Evolutionary conservation across 2,888 invertebrate genomes (phyloP).

Genomic region (Teinopalpus imperialis): DNA sequence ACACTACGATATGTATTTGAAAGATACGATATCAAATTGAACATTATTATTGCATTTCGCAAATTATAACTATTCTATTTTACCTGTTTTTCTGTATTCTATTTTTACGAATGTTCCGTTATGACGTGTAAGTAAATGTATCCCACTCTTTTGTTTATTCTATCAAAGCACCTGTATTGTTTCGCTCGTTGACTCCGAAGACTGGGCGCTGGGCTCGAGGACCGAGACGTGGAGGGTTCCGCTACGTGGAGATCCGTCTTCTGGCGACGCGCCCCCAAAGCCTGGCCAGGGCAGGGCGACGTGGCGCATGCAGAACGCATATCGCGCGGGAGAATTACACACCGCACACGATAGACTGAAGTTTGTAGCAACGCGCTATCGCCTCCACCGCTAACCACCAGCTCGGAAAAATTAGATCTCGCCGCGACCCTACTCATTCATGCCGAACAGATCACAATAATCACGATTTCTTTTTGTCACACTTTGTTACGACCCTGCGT

Average conservation of each 20-base stretch:
- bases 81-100: too few relatives aligned
- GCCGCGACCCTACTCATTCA: slow-evolving; percentile 76
- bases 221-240: slow-evolving; percentile 60
- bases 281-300: slow-evolving; percentile 35
- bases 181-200: slow-evolving; percentile 78
- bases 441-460: slow-evolving; percentile 67
- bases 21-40: slow-evolving; percentile 6
- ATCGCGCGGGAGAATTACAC: slow-evolving; percentile 69
- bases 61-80: not conserved
- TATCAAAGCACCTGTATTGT: slow-evolving; percentile 68
- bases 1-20: slow-evolving; percentile 42
- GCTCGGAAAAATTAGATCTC: slow-evolving; percentile 74
- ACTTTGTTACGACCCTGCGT: slow-evolving; percentile 60
- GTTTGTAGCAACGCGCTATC: slow-evolving; percentile 51
- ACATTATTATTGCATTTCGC: not conserved
- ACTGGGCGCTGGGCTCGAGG: slow-evolving; percentile 74
- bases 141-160: too few relatives aligned
- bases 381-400: slow-evolving; percentile 55
- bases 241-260: slow-evolving; percentile 77
- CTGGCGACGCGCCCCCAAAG: slow-evolving; percentile 81
- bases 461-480: slow-evolving; percentile 70
- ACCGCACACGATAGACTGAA: slow-evolving; percentile 76
- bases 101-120: too few relatives aligned
- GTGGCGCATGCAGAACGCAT: slow-evolving; percentile 63
- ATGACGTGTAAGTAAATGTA: too few relatives aligned